A percentile compares a stretch with the other conserved stretches of the same genome.
Evolutionary conservation across 2,797 vertebrate species (phyloP).

Genomic region (Mus spretus): DNA sequence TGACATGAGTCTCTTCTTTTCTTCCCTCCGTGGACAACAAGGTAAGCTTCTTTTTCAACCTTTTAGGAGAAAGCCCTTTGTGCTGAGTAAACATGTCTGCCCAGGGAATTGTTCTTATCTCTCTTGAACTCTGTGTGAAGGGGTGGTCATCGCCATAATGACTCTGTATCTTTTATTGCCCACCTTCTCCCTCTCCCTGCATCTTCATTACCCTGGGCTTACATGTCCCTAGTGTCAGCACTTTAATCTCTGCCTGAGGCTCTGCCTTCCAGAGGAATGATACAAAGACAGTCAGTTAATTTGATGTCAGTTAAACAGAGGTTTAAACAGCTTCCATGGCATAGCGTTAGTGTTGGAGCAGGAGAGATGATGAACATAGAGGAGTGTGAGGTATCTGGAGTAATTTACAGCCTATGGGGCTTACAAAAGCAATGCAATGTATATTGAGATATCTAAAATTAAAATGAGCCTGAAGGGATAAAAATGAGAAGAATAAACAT

Average conservation of each 20-base stretch:
- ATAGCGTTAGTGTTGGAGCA: background rate
- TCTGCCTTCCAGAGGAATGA: constrained; percentile 23
- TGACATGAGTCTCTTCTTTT: background rate
- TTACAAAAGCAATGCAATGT: background rate
- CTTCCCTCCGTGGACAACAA: background rate
- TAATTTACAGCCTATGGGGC: background rate
- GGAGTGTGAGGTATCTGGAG: background rate
- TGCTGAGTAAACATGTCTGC: constrained; percentile 11
- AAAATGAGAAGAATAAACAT: constrained; percentile 30
- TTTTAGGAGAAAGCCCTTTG: constrained; percentile 38
- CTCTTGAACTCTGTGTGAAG: constrained; percentile 28
- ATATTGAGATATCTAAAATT: constrained; percentile 51
- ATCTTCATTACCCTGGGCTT: constrained; percentile 37
- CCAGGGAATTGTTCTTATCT: background rate
- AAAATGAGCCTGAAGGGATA: background rate
- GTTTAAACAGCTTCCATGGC: constrained; percentile 52
- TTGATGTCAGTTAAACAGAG: constrained; percentile 63
- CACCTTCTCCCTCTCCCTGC: constrained; percentile 18
- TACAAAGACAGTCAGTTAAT: constrained; percentile 58
- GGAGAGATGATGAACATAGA: background rate
- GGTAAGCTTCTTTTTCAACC: constrained; percentile 26
- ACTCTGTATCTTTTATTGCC: background rate
- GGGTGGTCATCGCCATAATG: background rate
- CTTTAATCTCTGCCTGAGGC: constrained; percentile 69
- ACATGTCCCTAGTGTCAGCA: background rate